Conservation (phyloP, 2,113 vertebrate species). For the Cryptomyrus ogoouensis region DNA sequence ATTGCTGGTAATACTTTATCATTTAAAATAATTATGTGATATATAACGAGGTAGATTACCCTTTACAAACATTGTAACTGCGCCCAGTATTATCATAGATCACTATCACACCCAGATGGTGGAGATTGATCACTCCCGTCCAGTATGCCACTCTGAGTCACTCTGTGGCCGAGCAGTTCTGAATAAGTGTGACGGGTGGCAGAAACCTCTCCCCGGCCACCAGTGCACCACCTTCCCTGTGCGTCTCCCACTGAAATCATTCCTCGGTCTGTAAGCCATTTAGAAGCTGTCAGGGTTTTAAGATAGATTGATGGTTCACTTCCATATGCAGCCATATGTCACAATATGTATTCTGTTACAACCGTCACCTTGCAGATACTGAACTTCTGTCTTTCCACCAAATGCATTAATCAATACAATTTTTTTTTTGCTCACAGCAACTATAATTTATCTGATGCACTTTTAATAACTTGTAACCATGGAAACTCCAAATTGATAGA, state of each 20-base stretch:
- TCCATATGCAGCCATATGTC: slow-evolving; percentile 4
- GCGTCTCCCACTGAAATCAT: background rate
- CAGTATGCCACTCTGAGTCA: background rate
- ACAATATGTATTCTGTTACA: slow-evolving; percentile 11
- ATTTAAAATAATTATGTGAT: background rate
- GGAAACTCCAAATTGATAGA: background rate
- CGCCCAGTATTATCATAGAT: background rate
- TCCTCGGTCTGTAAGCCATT: background rate
- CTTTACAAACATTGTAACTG: background rate
- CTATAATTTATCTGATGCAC: background rate
- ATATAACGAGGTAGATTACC: background rate
- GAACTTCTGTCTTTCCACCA: background rate
- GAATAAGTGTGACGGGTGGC: background rate
- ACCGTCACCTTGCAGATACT: background rate
- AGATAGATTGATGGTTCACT: background rate
- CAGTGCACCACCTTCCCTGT: background rate
- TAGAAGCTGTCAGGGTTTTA: background rate
- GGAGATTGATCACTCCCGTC: background rate
- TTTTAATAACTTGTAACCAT: background rate
- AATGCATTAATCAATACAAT: slow-evolving; percentile 3
- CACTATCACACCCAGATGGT: background rate
- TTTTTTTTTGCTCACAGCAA: background rate
- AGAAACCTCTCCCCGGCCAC: background rate
- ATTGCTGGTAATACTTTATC: background rate
- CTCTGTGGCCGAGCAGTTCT: background rate